These are phyloP conservation scores for Glossosoma conforme DNA, from an alignment of 1,140 invertebrate genomes.

Conservation along the genomic window DNA sequence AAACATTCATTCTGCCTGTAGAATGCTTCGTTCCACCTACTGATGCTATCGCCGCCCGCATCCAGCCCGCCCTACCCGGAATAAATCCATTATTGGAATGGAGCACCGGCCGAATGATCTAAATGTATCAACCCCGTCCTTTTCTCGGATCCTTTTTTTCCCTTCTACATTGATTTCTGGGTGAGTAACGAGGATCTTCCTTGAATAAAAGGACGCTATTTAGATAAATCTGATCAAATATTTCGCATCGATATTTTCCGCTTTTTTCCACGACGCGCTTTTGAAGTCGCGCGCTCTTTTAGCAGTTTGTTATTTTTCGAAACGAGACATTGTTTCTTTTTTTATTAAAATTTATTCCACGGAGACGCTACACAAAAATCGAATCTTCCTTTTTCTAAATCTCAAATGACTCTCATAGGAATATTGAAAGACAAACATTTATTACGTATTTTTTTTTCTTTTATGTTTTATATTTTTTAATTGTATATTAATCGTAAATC, in stretches of 20 bases:
- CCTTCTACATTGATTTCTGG: constrained; percentile 20
- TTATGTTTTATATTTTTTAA: too few relatives aligned
- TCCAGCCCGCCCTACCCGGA: constrained; percentile 1
- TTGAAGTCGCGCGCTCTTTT: too few relatives aligned
- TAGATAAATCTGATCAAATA: constrained; percentile 14
- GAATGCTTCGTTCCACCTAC: constrained; percentile 15
- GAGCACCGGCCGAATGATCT: constrained; percentile 17
- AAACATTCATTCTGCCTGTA: constrained; percentile 17
- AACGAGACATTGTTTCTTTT: too few relatives aligned
- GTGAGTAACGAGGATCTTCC: constrained; percentile 16
- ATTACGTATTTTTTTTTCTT: too few relatives aligned
- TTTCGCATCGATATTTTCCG: constrained; percentile 4
- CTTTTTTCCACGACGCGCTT: too few relatives aligned
- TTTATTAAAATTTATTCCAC: too few relatives aligned
- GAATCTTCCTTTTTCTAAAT: too few relatives aligned
- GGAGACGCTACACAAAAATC: too few relatives aligned
- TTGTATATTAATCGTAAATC: too few relatives aligned
- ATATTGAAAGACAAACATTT: too few relatives aligned
- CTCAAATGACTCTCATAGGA: too few relatives aligned
- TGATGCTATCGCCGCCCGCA: constrained; percentile 1
- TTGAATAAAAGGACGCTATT: constrained; percentile 16
- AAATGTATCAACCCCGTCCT: constrained; percentile 15
- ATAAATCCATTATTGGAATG: constrained; percentile 28
- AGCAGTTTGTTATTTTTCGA: too few relatives aligned
- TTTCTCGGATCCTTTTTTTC: constrained; percentile 1